phyloP scores from a whole-genome alignment of 2,888 invertebrate genomes.

The Strigamia transsilvanica region DNA sequence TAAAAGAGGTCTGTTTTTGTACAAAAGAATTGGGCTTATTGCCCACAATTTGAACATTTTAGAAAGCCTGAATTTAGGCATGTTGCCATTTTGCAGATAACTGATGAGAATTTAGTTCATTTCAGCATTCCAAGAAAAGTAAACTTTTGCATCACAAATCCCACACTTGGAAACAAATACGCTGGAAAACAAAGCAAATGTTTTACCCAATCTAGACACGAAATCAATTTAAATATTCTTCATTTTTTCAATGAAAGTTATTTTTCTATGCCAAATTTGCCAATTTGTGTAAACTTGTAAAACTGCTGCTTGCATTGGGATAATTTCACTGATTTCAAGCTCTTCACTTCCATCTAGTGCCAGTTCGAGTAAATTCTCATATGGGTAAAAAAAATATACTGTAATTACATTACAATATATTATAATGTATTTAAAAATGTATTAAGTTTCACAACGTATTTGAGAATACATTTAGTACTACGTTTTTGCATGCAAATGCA shows the following conservation, averaged over 20 bases:
- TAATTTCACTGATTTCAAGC: no score
- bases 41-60: not conserved
- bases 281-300: no score
- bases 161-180: not conserved
- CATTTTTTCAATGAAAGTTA: not conserved
- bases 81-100: not conserved
- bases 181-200: not conserved
- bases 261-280: not conserved
- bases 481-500: no score
- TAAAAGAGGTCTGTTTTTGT: no score
- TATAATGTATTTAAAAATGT: no score
- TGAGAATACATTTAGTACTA: no score
- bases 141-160: not conserved
- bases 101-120: constrained; percentile 11
- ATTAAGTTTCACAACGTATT: no score
- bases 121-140: not conserved
- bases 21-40: no score
- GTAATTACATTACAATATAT: no score
- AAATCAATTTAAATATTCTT: not conserved
- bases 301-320: no score
- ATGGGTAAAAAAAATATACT: no score
- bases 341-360: not conserved
- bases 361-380: not conserved
- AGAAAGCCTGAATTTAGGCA: not conserved
- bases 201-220: not conserved